These are phyloP conservation scores for Xenentodon cancila DNA, from an alignment of 2,797 vertebrate genomes.

Conservation along the genomic window DNA sequence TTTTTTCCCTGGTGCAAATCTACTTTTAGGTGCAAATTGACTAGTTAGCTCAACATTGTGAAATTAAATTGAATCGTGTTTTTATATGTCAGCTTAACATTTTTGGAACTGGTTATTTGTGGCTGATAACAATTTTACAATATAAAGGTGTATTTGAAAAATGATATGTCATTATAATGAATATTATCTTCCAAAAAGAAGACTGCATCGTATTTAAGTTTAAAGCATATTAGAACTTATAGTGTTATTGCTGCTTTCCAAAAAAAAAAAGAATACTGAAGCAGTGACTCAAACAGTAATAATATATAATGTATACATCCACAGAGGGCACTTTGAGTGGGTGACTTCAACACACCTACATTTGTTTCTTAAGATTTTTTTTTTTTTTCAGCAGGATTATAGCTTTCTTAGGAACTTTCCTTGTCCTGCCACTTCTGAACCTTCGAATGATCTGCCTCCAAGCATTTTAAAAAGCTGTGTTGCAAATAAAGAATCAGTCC, in stretches of 20 bases:
- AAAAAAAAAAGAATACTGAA: slow-evolving; percentile 26
- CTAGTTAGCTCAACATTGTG: slow-evolving; percentile 57
- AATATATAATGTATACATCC: slow-evolving; percentile 24
- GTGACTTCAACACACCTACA: slow-evolving; percentile 56
- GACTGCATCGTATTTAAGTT: not conserved
- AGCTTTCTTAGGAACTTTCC: slow-evolving; percentile 43
- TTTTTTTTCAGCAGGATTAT: no score
- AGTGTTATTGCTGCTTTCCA: slow-evolving; percentile 1
- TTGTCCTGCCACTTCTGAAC: slow-evolving; percentile 47
- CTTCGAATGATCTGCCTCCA: slow-evolving; percentile 35
- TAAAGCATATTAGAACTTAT: slow-evolving; percentile 19
- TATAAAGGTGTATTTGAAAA: slow-evolving; percentile 41
- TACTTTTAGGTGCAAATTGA: slow-evolving; percentile 77
- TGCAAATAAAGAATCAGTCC: slow-evolving; percentile 42
- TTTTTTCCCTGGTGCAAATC: slow-evolving; percentile 71
- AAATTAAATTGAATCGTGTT: slow-evolving; percentile 55
- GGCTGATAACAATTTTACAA: slow-evolving; percentile 29
- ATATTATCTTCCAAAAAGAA: slow-evolving; percentile 19
- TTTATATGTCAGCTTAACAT: slow-evolving; percentile 69
- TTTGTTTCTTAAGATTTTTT: slow-evolving; percentile 5
- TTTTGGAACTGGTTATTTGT: slow-evolving; percentile 29
- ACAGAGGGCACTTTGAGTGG: slow-evolving; percentile 34
- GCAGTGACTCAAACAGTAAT: slow-evolving; percentile 45
- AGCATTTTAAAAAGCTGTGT: slow-evolving; percentile 34
- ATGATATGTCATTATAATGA: slow-evolving; percentile 43